Evolutionary conservation across 2,888 invertebrate species (phyloP).

Genomic region (Fragum whitleyi): DNA sequence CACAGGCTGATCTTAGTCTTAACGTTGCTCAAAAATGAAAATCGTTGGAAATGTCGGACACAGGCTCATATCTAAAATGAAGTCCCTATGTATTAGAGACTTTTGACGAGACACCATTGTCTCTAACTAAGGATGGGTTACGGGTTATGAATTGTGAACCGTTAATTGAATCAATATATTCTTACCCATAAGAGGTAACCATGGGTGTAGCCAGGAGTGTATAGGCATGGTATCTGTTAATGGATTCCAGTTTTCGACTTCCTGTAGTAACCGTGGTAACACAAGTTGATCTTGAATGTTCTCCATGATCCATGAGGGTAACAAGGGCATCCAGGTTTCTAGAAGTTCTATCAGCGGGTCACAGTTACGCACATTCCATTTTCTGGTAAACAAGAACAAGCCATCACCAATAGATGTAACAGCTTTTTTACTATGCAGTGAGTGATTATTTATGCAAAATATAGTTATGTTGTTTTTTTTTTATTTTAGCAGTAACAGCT

Average conservation of each 20-base stretch:
- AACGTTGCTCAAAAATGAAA: too few species aligned
- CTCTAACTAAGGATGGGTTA: too few species aligned
- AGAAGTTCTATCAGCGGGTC: constrained; percentile 92
- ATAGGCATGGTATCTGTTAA: constrained; percentile 97
- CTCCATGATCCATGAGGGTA: constrained; percentile 94
- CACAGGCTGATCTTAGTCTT: too few species aligned
- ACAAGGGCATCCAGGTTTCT: constrained; percentile 91
- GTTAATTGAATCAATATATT: too few species aligned
- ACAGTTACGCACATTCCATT: constrained; percentile 94
- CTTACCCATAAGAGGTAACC: constrained; percentile 92
- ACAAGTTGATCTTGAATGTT: constrained; percentile 93
- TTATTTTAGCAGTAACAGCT: neutral
- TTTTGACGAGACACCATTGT: too few species aligned
- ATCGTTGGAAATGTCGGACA: too few species aligned
- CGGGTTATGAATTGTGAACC: too few species aligned
- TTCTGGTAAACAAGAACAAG: constrained; percentile 52
- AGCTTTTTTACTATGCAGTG: neutral
- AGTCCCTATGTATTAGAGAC: too few species aligned
- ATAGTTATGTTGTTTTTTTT: neutral
- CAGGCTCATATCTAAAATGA: too few species aligned
- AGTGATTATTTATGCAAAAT: neutral
- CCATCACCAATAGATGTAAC: too few species aligned
- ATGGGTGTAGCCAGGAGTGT: constrained; percentile 98
- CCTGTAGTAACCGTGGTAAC: constrained; percentile 89
- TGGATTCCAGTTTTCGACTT: constrained; percentile 96